Percentiles rank a stretch among this genome's conserved stretches.
These are phyloP conservation scores for Hemitrygon akajei DNA, from an alignment of 2,797 vertebrate genomes.

Conservation along the genomic window DNA sequence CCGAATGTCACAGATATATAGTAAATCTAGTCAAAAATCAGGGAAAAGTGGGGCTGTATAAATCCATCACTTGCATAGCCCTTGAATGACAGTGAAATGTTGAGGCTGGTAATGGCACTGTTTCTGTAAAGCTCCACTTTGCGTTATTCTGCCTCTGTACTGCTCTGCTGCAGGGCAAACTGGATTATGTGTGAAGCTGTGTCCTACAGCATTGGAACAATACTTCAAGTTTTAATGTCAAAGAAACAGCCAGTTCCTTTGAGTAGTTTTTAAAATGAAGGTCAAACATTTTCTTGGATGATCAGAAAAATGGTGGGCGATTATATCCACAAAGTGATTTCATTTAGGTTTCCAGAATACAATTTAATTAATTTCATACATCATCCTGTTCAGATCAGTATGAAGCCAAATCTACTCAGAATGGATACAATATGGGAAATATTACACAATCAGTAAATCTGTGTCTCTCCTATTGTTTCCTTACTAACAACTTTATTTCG, in stretches of 20 bases:
- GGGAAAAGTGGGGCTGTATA: not conserved
- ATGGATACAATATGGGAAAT: not conserved
- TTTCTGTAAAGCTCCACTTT: not conserved
- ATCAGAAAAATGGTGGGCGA: not conserved
- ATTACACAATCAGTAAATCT: not conserved
- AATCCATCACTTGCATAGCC: not conserved
- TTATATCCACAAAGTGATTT: not conserved
- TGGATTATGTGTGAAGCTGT: not conserved
- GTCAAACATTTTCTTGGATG: not conserved
- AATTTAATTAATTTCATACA: slow-evolving; percentile 1
- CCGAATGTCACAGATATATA: not conserved
- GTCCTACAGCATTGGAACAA: not conserved
- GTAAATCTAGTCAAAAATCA: not conserved
- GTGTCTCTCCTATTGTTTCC: not conserved
- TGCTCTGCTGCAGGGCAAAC: not conserved
- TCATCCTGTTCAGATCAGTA: not conserved
- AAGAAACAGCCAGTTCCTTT: not conserved
- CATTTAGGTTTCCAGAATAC: not conserved
- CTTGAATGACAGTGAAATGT: not conserved
- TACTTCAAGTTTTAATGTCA: not conserved
- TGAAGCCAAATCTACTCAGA: not conserved
- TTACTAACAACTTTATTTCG: not conserved
- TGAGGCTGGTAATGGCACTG: not conserved
- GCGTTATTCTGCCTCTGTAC: not conserved
- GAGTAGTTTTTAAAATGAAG: not conserved